Evolutionary conservation across 2,888 invertebrate genomes (phyloP), one percentile per base, ranked within the genome.

Genomic region (Fragum sueziense): DNA sequence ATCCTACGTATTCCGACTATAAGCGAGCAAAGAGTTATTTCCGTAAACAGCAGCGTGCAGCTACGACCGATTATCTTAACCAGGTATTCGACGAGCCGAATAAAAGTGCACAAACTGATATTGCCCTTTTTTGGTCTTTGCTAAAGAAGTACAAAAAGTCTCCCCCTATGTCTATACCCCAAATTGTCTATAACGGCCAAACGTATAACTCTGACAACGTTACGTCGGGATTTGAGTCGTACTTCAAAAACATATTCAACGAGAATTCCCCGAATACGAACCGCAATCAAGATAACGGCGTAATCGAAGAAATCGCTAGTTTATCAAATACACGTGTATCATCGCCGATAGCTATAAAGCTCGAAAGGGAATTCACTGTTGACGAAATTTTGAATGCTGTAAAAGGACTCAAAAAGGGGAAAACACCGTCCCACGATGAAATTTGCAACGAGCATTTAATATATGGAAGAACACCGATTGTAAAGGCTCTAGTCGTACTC

Each of bases 401-500:
- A 33, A 33, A 70, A 34, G 37, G 27, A 1, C n/a, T n/a, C n/a
- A n/a, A n/a, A n/a, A n/a, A n/a, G n/a, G n/a, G 74, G 6, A 74
- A 74, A 74, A 65, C 57, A 22, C 70, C 67, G 20, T 70, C 74
- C 25, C 41, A 57, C 31, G 70, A 70, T 54, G 54, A 31, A 41
- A 65, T 70, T 33, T 62, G 52, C 14, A 70, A 78, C 51, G 57
- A 71, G 27, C 71, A 71, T 33, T 22, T 79, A 22, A 71, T 74
- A 27, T 74, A 65, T 29, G 69, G 65, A 29, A 70, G 54, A 9
- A n/a, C 11, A 29, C 29, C 59, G 22, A 31, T 68, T 2, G 7
- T 20, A n/a, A 33, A 37, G 31, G 70, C 37, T 22, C 37, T 70
- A 6, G 59, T 57, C 9, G 31, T 41, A 7, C 37, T 74, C 2